Percentiles rank a stretch among this genome's conserved stretches.
These are phyloP conservation scores for Acrocephalus kingi DNA, from an alignment of 2,113 vertebrate species.

Conservation along the genomic window DNA sequence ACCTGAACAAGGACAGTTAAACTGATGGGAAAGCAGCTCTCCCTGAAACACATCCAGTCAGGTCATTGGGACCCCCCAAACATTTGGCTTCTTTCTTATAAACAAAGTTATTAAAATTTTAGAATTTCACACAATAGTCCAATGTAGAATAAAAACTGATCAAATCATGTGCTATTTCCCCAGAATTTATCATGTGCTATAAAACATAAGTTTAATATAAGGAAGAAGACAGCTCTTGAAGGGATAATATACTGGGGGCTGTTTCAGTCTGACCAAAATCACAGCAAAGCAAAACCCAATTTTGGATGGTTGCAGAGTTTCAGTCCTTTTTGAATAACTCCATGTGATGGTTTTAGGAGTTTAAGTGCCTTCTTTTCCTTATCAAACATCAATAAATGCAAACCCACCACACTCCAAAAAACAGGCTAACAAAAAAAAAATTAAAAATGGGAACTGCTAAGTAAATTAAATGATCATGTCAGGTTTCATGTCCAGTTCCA, in stretches of 20 bases:
- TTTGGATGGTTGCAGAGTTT: background rate
- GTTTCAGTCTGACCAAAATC: background rate
- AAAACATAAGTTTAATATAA: background rate
- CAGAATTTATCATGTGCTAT: background rate
- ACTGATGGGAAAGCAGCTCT: background rate
- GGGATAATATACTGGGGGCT: too few species aligned
- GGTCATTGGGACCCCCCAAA: background rate
- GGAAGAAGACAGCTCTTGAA: background rate
- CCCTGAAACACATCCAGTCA: background rate
- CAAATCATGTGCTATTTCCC: background rate
- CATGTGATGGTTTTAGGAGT: background rate
- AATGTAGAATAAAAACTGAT: background rate
- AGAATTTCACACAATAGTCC: background rate
- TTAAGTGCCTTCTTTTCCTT: background rate
- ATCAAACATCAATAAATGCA: background rate
- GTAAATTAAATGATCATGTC: background rate
- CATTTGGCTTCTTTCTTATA: background rate
- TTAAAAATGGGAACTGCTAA: background rate
- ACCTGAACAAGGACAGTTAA: background rate
- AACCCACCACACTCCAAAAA: background rate
- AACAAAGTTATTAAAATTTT: background rate
- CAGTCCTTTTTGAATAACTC: background rate
- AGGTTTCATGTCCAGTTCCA: background rate
- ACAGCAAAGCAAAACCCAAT: background rate
- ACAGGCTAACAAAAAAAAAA: accelerated